Evolutionary conservation across 2,888 invertebrate genomes (phyloP), one percentile per base, ranked within the genome.

Genomic region (Ptilodon capucinus): DNA sequence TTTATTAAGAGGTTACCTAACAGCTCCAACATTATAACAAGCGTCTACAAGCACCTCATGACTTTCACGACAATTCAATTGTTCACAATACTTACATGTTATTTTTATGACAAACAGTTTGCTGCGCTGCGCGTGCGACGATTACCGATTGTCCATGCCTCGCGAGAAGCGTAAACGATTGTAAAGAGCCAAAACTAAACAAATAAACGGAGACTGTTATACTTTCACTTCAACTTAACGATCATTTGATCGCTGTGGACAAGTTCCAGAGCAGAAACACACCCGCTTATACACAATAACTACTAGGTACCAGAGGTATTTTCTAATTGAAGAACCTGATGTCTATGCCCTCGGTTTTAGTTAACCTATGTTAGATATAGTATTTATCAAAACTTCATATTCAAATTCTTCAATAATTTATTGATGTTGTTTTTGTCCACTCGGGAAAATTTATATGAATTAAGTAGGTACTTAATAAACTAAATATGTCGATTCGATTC

Each of bases 151-250:
- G 42, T 49, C 39, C 21, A 56, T 48, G 57, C 54, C 56, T 44
- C 40, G 42, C 41, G 30, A 48, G 42, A 25, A 11, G 17, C 17
- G 35, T 17, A 17, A 35, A 35, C 44, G 39, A 9, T 44, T 21
- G 30, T 48, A 36, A 46, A 40, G 48, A 45, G 36, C 23, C 13
- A 7, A 17, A 42, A 48, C 48, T 44, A 40, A 59, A 59, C 45
- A 55, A 59, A 67, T 59, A 62, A 57, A 48, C 40, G 47, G 17
- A 54, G 36, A 60, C 60, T 46, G 55, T 43, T 59, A 59, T 52
- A 64, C 68, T 71, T 66, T 71, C 73, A 60, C 66, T 54, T 53
- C 23, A 28, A 19, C 11, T 17, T 14, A 14, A 17, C 14, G 4
- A 14, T 11, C 3, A 11, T 17, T 35, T 14, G 17, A 17, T 35